Conservation (phyloP, 2,113 vertebrate species). For the Eidolon helvum region DNA sequence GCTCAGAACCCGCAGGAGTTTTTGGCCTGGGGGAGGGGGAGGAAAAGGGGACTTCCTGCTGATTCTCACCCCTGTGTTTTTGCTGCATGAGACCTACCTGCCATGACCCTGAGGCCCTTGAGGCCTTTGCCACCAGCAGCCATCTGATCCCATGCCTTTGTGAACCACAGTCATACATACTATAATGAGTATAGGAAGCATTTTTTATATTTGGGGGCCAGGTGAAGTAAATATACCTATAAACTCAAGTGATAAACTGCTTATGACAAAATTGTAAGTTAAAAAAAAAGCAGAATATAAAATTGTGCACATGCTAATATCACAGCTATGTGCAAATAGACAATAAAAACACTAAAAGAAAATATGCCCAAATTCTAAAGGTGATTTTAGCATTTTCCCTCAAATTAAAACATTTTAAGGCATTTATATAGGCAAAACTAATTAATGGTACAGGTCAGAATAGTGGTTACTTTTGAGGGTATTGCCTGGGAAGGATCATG, state of each 20-base stretch:
- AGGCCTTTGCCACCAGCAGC: background rate
- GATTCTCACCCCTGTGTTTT: background rate
- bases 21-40: background rate
- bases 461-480: background rate
- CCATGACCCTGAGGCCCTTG: background rate
- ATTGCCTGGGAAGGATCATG: background rate
- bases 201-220: background rate
- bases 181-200: background rate
- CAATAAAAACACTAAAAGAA: background rate
- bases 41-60: background rate
- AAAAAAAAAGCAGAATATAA: background rate
- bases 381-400: background rate
- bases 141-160: background rate
- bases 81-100: background rate
- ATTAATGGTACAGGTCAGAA: background rate
- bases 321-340: background rate
- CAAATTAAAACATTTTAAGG: background rate
- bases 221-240: background rate
- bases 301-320: background rate
- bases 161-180: background rate
- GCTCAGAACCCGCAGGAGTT: background rate
- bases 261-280: background rate
- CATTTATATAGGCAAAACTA: background rate
- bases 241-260: background rate
- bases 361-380: background rate